Evolutionary conservation across 2,113 vertebrate genomes (phyloP).

Genomic region (Dipodomys merriami): DNA sequence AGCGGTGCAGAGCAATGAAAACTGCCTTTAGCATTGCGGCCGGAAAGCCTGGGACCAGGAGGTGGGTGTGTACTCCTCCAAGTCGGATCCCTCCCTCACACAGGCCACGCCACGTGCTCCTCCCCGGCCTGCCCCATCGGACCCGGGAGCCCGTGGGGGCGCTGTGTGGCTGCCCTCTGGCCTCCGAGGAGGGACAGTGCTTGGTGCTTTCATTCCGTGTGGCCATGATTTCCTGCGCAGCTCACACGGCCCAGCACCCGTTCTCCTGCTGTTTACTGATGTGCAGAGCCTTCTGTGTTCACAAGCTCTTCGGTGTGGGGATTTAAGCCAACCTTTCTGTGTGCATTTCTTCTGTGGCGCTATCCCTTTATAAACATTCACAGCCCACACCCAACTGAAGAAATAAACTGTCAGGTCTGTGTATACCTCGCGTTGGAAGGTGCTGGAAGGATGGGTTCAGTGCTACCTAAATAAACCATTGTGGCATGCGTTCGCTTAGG

Average conservation of each 20-base stretch:
- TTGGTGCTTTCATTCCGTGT: constrained; percentile 32
- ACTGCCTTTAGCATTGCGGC: not conserved
- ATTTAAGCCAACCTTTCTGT: constrained; percentile 54
- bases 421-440: not conserved
- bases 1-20: not conserved
- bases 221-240: constrained; percentile 44
- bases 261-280: constrained; percentile 50
- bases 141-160: not conserved
- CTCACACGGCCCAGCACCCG: constrained; percentile 15
- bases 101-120: not conserved
- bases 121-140: not conserved
- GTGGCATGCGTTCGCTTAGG: constrained; percentile 39
- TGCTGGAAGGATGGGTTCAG: not conserved
- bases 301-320: constrained; percentile 57
- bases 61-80: not conserved
- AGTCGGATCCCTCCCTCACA: not conserved
- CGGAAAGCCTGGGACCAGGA: not conserved
- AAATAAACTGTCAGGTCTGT: constrained; percentile 57
- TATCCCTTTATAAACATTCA: constrained; percentile 61
- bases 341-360: constrained; percentile 54
- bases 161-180: constrained; percentile 6
- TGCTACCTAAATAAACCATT: constrained; percentile 59
- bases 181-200: constrained; percentile 36
- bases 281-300: constrained; percentile 48
- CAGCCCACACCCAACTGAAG: constrained; percentile 48